Evolutionary conservation across 2,113 vertebrate species (phyloP).

Genomic region (Cyphomyrus plagiostoma): DNA sequence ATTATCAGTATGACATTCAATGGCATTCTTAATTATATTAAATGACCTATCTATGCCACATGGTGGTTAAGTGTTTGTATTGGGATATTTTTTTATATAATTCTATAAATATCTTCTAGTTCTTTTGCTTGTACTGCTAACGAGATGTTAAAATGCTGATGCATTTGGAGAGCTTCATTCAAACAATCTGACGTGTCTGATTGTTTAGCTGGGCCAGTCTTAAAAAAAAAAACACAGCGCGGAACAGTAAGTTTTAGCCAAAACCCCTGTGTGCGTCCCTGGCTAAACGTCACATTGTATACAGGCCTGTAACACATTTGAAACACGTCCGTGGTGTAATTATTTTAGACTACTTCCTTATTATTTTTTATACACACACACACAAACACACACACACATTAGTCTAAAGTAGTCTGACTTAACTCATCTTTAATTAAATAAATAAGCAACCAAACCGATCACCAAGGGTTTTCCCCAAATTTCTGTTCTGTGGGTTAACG

Average conservation of each 20-base stretch:
- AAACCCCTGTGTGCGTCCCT: background rate
- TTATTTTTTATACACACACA: too few species aligned
- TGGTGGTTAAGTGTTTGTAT: background rate
- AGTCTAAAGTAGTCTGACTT: too few species aligned
- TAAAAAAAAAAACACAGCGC: background rate
- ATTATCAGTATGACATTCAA: background rate
- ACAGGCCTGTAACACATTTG: background rate
- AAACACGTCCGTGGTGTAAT: background rate
- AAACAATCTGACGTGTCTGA: too few species aligned
- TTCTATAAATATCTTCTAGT: background rate
- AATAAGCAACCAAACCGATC: background rate
- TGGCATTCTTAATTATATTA: background rate
- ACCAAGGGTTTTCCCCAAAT: background rate
- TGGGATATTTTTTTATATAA: background rate
- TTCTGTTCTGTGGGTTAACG: background rate
- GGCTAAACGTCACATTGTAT: background rate
- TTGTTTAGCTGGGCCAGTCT: conserved; percentile 1
- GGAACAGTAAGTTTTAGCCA: background rate
- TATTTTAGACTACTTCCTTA: background rate
- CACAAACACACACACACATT: too few species aligned
- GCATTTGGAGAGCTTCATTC: background rate
- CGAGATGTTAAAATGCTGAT: background rate
- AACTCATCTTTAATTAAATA: background rate
- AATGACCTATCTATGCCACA: background rate
- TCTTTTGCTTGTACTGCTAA: background rate